phyloP scores from a whole-genome alignment of 2,797 vertebrate species.

The Catharus ustulatus region DNA sequence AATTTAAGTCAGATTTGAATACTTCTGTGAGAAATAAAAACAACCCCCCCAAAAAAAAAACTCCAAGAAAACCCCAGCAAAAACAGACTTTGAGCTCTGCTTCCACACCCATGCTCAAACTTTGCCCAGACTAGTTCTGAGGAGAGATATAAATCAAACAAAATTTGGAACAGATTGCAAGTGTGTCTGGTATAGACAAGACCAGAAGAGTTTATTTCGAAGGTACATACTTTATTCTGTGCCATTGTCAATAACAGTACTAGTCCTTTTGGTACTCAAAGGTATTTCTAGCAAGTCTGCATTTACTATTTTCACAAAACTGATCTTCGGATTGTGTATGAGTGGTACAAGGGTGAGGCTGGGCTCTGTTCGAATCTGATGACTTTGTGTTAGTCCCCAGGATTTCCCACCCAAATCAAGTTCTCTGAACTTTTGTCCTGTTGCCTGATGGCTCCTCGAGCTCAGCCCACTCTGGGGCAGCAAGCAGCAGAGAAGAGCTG shows the following conservation, averaged over 20 bases:
- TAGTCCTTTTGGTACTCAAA: neutral
- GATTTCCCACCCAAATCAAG: neutral
- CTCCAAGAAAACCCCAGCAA: neutral
- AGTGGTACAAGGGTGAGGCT: neutral
- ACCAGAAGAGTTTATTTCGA: neutral
- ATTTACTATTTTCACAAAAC: neutral
- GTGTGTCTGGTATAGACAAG: neutral
- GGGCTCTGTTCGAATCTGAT: neutral
- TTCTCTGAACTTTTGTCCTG: neutral
- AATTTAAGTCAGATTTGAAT: neutral
- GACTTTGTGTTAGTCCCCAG: neutral
- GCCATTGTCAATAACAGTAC: neutral
- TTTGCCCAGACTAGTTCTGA: neutral
- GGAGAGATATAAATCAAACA: neutral
- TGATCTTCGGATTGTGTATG: neutral
- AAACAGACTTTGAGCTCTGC: neutral
- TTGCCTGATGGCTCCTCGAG: neutral
- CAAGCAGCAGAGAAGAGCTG: rapidly evolving
- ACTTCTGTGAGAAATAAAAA: neutral
- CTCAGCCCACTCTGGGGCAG: neutral
- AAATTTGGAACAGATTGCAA: neutral
- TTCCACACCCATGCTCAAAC: neutral
- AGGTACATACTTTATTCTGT: neutral
- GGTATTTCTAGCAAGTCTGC: neutral
- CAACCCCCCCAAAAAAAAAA: too few relatives aligned